Percentiles rank a stretch among this genome's conserved stretches.
Evolutionary conservation across 2,888 invertebrate species (phyloP).

Genomic region (Mimachlamys varia): DNA sequence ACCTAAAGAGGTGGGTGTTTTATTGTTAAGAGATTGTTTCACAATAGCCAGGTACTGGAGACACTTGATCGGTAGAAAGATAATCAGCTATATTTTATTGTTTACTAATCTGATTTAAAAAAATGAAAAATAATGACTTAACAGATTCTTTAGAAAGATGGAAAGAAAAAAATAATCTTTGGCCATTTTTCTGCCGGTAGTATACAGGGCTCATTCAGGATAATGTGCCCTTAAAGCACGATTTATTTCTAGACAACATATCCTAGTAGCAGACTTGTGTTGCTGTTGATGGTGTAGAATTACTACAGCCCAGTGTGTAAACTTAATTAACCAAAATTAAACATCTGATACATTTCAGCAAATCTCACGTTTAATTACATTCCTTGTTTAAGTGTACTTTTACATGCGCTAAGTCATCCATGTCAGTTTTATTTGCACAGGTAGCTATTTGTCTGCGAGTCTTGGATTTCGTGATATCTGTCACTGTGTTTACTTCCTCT

Average conservation of each 20-base stretch:
- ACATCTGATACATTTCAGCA: slow-evolving; percentile 30
- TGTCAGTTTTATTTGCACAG: neutral
- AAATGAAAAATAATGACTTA: neutral
- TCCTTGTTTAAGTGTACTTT: slow-evolving; percentile 26
- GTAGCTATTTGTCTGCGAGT: slow-evolving; percentile 6
- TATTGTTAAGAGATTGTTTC: too few relatives aligned
- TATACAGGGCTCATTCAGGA: neutral
- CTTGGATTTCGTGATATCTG: slow-evolving; percentile 2
- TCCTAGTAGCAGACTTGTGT: neutral
- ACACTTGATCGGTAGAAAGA: too few relatives aligned
- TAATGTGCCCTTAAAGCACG: neutral
- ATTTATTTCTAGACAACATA: neutral
- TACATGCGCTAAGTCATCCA: slow-evolving; percentile 23
- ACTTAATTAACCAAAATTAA: slow-evolving; percentile 31
- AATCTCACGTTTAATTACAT: slow-evolving; percentile 18
- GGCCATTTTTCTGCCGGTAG: neutral
- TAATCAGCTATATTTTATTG: neutral
- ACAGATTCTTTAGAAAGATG: neutral
- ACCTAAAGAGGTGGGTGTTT: too few relatives aligned
- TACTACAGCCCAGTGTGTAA: neutral
- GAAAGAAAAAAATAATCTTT: neutral
- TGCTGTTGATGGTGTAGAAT: neutral
- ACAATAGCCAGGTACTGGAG: too few relatives aligned
- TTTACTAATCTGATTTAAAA: neutral
- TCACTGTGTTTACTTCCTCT: neutral